These are phyloP conservation scores for Oryctolagus cuniculus DNA, from an alignment of 2,113 vertebrate species.

Conservation along the genomic window DNA sequence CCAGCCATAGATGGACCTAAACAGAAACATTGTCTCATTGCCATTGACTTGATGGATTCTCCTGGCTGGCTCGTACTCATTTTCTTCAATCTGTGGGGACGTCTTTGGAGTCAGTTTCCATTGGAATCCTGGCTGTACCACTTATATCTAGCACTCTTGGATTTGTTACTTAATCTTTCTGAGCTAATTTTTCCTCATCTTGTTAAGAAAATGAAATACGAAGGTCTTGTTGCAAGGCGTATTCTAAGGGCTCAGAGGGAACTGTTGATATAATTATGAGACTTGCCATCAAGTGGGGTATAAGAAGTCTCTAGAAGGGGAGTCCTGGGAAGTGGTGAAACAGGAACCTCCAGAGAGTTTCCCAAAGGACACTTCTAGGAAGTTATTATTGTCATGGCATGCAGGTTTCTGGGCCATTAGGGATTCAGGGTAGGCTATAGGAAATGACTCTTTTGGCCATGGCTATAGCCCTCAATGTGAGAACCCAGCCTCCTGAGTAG, in stretches of 20 bases:
- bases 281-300: not conserved
- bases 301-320: not conserved
- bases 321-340: not conserved
- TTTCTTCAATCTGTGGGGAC: not conserved
- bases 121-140: not conserved
- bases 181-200: not conserved
- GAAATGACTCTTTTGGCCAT: not conserved
- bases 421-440: not conserved
- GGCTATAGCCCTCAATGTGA: not conserved
- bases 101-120: not conserved
- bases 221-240: not conserved
- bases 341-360: not conserved
- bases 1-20: not conserved
- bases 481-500: not conserved
- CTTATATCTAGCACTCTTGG: not conserved
- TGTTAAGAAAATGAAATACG: not conserved
- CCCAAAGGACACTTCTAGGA: not conserved
- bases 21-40: not conserved
- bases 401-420: not conserved
- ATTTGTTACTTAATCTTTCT: conserved; percentile 4
- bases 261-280: not conserved
- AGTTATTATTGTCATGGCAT: not conserved
- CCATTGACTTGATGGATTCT: not conserved
- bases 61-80: accelerated
- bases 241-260: not conserved